Base-by-base conservation (phyloP, 2,888 invertebrate species). In the Bellardia pandia region DNA sequence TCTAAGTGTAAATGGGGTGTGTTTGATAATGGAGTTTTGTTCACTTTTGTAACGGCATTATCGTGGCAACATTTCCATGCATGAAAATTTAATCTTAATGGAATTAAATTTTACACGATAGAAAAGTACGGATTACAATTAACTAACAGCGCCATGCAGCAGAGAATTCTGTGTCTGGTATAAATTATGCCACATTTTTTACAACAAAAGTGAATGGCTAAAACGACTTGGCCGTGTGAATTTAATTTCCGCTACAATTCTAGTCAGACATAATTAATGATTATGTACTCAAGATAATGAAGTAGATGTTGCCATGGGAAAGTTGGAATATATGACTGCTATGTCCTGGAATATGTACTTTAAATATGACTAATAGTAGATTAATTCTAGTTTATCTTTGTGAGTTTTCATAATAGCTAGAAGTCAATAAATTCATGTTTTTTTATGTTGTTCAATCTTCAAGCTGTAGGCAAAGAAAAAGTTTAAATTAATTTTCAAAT, bases 31-130 rank as follows among this genome's bases (percentile, higher is more conserved):
- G 64, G 48, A 33, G 33, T 72, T 51, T 80, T 64, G 56, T 30
- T 48, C 16, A 48, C 14, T 45, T 42, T 78, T 33, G 16, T 56
- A 69, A 37, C 2, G n/a, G 8, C 37, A 69, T 60, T 72, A 77
- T 62, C 45, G 23, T 30, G 40, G 16, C 13, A 60, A 51, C 9
- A 74, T 78, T 58, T 74, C 3, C 68, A 62, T 62, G 69, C 74
- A 74, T 74, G 45, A 68, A 85, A 84, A 81, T 84, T 84, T 77
- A 72, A 75, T 85, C 77, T 69, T 84, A 81, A 87, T 87, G 74
- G 48, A 81, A 81, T 87, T 84, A 84, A 84, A 72, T 77, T 78
- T 14, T 62, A 80, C 45, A 80, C 37, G 53, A 66, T 40, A 81
- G 48, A 72, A 76, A 64, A 72, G 23, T 69, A 69, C 16, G 76